Percentiles rank a stretch among this genome's conserved stretches.
These are phyloP conservation scores for Mactra quadrangularis DNA, from an alignment of 1,140 invertebrate species.

Conservation along the genomic window DNA sequence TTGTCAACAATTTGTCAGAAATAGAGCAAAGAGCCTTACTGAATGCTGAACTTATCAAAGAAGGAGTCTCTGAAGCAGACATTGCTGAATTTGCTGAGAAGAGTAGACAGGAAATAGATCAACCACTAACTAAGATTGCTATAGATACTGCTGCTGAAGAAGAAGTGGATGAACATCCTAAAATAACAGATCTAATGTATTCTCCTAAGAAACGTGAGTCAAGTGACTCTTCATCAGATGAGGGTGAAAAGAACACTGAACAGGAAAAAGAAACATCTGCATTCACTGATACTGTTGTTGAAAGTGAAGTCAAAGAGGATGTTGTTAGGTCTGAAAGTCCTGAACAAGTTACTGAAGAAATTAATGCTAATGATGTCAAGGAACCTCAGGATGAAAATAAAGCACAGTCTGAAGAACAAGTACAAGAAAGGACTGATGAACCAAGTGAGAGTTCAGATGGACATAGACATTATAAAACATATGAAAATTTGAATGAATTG, in stretches of 20 bases:
- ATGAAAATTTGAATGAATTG: slow-evolving; percentile 54
- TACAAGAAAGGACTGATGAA: not conserved
- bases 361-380: slow-evolving; percentile 6
- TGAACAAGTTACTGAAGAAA: slow-evolving; percentile 2
- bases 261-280: not conserved
- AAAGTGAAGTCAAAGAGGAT: slow-evolving; percentile 12
- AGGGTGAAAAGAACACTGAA: not conserved
- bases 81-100: slow-evolving; percentile 1
- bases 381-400: slow-evolving; percentile 9
- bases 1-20: slow-evolving; percentile 59
- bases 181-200: slow-evolving; percentile 52
- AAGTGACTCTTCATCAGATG: slow-evolving; percentile 45
- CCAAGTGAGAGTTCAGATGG: not conserved
- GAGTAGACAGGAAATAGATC: slow-evolving; percentile 12
- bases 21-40: slow-evolving; percentile 63
- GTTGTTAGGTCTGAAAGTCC: slow-evolving; percentile 3
- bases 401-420: slow-evolving; percentile 18
- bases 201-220: slow-evolving; percentile 41
- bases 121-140: not conserved
- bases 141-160: slow-evolving; percentile 22
- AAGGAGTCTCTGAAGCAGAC: slow-evolving; percentile 53
- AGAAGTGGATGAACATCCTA: slow-evolving; percentile 42
- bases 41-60: slow-evolving; percentile 50
- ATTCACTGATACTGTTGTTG: not conserved
- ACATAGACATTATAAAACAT: slow-evolving; percentile 55